Evolutionary conservation across 1,140 invertebrate genomes (phyloP).

Genomic region (Neomicropteryx cornuta): DNA sequence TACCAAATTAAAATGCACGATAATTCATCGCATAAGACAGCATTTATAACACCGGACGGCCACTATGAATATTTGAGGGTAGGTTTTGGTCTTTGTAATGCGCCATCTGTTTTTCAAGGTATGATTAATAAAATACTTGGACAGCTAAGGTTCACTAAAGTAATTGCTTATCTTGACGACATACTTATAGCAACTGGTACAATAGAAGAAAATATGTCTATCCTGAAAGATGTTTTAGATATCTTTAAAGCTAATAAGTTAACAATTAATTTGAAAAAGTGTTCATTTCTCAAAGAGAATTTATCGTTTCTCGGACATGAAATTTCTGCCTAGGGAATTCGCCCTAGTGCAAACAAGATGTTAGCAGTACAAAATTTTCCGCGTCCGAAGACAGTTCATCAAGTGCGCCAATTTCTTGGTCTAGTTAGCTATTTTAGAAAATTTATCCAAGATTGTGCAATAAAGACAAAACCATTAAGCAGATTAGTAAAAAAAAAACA

Average conservation of each 20-base stretch:
- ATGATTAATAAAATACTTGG: constrained; percentile 15
- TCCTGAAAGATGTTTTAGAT: constrained; percentile 7
- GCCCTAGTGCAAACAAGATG: too few relatives aligned
- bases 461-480: too few relatives aligned
- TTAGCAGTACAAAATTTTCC: too few relatives aligned
- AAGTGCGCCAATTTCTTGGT: too few relatives aligned
- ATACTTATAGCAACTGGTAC: constrained; percentile 12
- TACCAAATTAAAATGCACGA: too few relatives aligned
- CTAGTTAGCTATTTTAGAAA: too few relatives aligned
- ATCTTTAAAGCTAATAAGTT: constrained; percentile 9
- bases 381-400: too few relatives aligned
- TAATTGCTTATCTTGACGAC: constrained; percentile 17
- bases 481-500: too few relatives aligned
- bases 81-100: constrained; percentile 20
- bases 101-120: constrained; percentile 12
- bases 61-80: constrained; percentile 22
- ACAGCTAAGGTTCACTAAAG: constrained; percentile 8
- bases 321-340: too few relatives aligned
- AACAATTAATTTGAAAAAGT: constrained; percentile 10
- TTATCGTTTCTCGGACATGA: too few relatives aligned
- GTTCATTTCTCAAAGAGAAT: constrained; percentile 10
- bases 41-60: constrained; percentile 22
- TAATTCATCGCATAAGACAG: constrained; percentile 18
- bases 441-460: too few relatives aligned
- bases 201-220: constrained; percentile 8